Base-by-base conservation (phyloP, 2,888 invertebrate species). In the Dermolepida albohirtum region DNA sequence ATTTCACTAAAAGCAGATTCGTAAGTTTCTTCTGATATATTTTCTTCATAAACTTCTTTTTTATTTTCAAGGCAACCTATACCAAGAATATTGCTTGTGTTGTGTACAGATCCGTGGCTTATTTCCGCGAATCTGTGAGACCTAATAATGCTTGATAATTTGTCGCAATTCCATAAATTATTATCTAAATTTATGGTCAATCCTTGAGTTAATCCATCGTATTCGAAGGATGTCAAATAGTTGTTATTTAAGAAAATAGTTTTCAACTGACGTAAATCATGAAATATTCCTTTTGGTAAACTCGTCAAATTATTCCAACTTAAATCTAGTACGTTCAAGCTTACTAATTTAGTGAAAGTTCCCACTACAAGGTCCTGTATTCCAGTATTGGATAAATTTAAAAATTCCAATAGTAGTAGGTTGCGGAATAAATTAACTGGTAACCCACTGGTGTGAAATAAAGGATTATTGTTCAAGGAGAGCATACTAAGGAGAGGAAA, bases 311-410 rank as follows among this genome's bases (percentile, higher is more conserved):
- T 43, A 27, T 57, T 57, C 10, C n/a, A 2, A 12, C 57, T 57
- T 14, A 57, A 44, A 34, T 34, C 34, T 10, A 34, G 10, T 34
- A 1, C 10, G 1, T 5, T 5, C 6, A 34, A 34, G 10, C 6
- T 34, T 34, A 8, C 6, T 10, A 34, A 34, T 12, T 27, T 43
- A 1, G 22, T 11, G 4, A 57, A 57, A 1, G 12, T 27, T 2
- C 57, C 44, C 4, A 27, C n/a, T 1, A 12, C 6, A 7, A 57
- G 4, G 8, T 8, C 8, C 12, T 44, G 43, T 27, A 57, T 12
- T 12, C 29, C 43, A 10, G 57, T 57, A 6, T n/a, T 12, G 0
- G 57, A 57, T 27, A 57, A 12, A 22, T 44, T 44, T 44, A 57
- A 29, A 43, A 7, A 12, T 14, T 43, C 5, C 22, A 57, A 14